Percentiles rank a stretch among this genome's conserved stretches.
Conservation (phyloP, 2,113 vertebrate genomes). For the Cyrtonyx montezumae region DNA sequence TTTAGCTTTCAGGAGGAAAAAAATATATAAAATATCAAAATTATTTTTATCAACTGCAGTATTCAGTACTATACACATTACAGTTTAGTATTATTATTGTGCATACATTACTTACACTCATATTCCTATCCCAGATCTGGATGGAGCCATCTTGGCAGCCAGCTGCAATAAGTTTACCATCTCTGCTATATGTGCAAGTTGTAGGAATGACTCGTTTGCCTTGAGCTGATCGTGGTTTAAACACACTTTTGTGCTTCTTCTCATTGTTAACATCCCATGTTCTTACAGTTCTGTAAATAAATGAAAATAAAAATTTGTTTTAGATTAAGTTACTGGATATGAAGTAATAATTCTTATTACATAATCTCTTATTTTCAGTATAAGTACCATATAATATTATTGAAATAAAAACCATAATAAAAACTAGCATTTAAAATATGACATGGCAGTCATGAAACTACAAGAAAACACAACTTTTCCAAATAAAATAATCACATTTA, state of each 20-base stretch:
- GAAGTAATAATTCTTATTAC: neutral
- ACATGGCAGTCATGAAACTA: neutral
- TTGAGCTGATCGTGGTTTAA: constrained; percentile 91
- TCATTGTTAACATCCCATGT: constrained; percentile 94
- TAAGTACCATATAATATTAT: neutral
- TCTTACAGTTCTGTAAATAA: constrained; percentile 87
- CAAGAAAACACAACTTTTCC: neutral
- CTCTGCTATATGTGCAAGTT: constrained; percentile 92
- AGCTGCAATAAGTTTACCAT: constrained; percentile 92
- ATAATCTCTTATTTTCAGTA: neutral
- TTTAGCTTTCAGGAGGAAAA: neutral
- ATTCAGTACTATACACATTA: neutral
- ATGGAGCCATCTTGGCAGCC: constrained; percentile 97
- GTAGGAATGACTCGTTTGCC: constrained; percentile 93
- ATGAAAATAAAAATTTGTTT: constrained; percentile 3
- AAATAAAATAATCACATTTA: neutral
- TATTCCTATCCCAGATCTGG: constrained; percentile 97
- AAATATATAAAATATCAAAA: neutral
- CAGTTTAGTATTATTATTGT: neutral
- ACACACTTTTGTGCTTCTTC: constrained; percentile 92
- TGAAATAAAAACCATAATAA: neutral
- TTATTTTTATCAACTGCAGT: neutral
- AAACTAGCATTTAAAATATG: neutral
- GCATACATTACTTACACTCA: constrained; percentile 85
- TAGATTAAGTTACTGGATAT: neutral